Base-by-base conservation (phyloP, 2,797 vertebrate genomes). In the Acomys russatus region DNA sequence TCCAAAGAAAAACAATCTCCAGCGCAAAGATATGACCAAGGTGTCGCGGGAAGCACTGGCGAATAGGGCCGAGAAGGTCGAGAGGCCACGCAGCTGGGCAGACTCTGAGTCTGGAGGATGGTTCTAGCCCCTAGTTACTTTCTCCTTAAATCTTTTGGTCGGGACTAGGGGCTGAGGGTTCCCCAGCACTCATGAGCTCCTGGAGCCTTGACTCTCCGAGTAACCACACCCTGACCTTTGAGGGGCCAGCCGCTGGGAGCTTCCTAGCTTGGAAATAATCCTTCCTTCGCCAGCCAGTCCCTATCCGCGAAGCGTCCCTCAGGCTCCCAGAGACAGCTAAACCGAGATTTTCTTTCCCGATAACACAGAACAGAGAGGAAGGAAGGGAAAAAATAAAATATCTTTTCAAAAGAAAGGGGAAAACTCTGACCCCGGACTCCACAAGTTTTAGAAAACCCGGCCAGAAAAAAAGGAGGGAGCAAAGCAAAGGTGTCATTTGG, bases 401-500 rank as follows among this genome's bases (percentile, higher is more conserved):
- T n/a, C 38, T 49, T 94, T 95, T 84, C 77, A 82, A 89, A 97
- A 79, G 61, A 90, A 93, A 74, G 54, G 59, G 77, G 77, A 18
- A 95, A 95, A 96, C 66, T 63, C 94, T 95, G 20, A 85, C 23
- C 76, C 85, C 56, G 80, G 88, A 95, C 92, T 90, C 91, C 78
- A 92, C 92, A 98, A 98, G 96, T 98, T 98, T 97, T 93, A 80
- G 92, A 92, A 96, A 96, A 71, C 68, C 87, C 94, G 92, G 87
- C 96, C 85, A 89, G 78, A 86, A 74, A 73, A 54, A 68, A 89
- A n/a, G 11, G 54, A 78, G 64, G 92, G 61, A 79, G 89, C 89
- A 71, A 95, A 66, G 79, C 89, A 86, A 96, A 97, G 83, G 94
- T 97, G 97, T 98, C 97, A 97, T 97, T 97, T 94, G 84, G 96